Conservation (phyloP, 2,113 vertebrate species). For the Poeciliopsis turrubarensis region DNA sequence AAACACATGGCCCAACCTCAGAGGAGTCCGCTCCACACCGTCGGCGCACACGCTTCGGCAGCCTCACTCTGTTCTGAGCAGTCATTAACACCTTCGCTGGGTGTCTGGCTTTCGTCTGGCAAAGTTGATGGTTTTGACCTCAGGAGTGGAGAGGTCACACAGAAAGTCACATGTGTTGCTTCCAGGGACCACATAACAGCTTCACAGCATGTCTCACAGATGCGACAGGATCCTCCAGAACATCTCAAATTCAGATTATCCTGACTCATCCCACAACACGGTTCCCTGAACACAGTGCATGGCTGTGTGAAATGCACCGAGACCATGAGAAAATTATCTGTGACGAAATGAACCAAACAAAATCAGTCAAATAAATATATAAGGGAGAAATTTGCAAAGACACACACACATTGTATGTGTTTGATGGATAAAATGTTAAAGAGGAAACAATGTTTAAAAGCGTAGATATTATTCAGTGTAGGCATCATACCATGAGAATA, state of each 20-base stretch:
- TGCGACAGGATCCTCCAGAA: neutral
- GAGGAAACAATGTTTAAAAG: no score
- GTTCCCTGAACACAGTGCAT: neutral
- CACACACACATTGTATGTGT: no score
- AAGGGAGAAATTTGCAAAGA: no score
- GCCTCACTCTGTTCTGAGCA: slow-evolving; percentile 26
- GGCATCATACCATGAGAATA: no score
- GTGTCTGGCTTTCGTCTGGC: slow-evolving; percentile 69
- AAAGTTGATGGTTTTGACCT: slow-evolving; percentile 70
- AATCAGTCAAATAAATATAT: no score
- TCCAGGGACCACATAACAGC: slow-evolving; percentile 23
- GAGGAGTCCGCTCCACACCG: slow-evolving; percentile 21
- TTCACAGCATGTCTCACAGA: neutral
- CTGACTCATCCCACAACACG: neutral
- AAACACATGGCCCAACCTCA: slow-evolving; percentile 28
- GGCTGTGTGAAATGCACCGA: no score
- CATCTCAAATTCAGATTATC: neutral
- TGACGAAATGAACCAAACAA: no score
- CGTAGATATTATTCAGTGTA: no score
- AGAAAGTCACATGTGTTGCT: slow-evolving; percentile 28
- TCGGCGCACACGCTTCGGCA: slow-evolving; percentile 10
- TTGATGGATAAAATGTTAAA: no score
- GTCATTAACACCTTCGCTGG: slow-evolving; percentile 64
- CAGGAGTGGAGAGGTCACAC: slow-evolving; percentile 33
- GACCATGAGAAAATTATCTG: no score